These are phyloP conservation scores for Lerema accius DNA, from an alignment of 1,140 invertebrate genomes.

Conservation along the genomic window DNA sequence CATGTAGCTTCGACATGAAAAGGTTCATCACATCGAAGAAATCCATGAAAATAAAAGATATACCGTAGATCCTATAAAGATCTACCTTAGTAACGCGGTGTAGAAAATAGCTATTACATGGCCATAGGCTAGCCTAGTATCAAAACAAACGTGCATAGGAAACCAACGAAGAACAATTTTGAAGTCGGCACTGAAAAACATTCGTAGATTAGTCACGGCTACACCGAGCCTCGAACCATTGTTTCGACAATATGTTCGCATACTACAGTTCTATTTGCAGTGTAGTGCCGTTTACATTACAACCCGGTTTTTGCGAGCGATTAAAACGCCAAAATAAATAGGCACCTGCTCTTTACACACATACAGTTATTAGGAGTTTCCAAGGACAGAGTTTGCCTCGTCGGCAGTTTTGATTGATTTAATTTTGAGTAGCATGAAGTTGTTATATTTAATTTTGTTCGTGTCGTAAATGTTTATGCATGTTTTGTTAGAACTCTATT, in stretches of 20 bases:
- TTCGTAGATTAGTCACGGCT: slow-evolving; percentile 64
- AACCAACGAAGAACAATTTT: slow-evolving; percentile 9
- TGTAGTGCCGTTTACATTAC: slow-evolving; percentile 58
- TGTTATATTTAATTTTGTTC: no score
- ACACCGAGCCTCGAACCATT: slow-evolving; percentile 50
- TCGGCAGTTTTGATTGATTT: neutral
- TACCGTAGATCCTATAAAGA: no score
- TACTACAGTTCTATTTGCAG: slow-evolving; percentile 64
- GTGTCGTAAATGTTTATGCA: no score
- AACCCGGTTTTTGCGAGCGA: slow-evolving; percentile 53
- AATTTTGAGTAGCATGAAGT: no score
- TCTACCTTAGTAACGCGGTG: no score
- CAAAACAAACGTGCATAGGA: slow-evolving; percentile 22
- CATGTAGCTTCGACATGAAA: no score
- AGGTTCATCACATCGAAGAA: no score
- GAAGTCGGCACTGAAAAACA: slow-evolving; percentile 50
- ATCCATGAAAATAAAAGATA: no score
- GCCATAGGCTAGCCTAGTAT: no score
- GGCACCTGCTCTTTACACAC: slow-evolving; percentile 6
- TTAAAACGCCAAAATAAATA: slow-evolving; percentile 50
- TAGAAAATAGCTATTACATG: no score
- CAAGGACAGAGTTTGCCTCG: neutral
- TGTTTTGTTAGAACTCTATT: no score
- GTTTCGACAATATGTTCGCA: slow-evolving; percentile 65
- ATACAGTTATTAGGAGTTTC: slow-evolving; percentile 7